These are phyloP conservation scores for Andrena chrysosceles DNA, from an alignment of 2,888 invertebrate genomes.

Conservation along the genomic window DNA sequence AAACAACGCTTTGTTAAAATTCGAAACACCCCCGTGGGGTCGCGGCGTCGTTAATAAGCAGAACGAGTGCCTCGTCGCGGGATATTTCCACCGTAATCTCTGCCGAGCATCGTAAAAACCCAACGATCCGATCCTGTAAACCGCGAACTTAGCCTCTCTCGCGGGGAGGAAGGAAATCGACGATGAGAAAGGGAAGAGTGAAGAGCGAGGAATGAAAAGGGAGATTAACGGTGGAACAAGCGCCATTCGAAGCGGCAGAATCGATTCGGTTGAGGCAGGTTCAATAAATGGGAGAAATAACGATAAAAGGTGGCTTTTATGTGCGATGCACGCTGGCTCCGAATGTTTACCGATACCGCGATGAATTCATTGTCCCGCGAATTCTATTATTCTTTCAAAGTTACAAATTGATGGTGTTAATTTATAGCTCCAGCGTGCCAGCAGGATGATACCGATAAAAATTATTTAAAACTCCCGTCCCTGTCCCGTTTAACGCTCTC, in stretches of 20 bases:
- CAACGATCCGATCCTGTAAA: background rate
- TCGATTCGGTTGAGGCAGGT: conserved; percentile 20
- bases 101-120: background rate
- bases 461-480: conserved; percentile 19
- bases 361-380: conserved; percentile 23
- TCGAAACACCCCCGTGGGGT: background rate
- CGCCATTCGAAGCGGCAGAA: conserved; percentile 18
- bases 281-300: conserved; percentile 30
- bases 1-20: conserved; percentile 12
- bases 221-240: conserved; percentile 29
- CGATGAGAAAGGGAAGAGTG: background rate
- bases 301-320: conserved; percentile 14
- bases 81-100: background rate
- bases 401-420: conserved; percentile 24
- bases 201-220: background rate
- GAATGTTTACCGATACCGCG: conserved; percentile 32
- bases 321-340: background rate
- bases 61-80: background rate
- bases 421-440: background rate
- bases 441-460: background rate
- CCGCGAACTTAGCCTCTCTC: background rate
- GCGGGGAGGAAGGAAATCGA: background rate
- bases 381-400: conserved; percentile 29
- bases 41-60: background rate
- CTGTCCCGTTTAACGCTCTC: conserved; percentile 12